Base-by-base conservation (phyloP, 1,140 invertebrate genomes). In the Gryon sp. region DNA sequence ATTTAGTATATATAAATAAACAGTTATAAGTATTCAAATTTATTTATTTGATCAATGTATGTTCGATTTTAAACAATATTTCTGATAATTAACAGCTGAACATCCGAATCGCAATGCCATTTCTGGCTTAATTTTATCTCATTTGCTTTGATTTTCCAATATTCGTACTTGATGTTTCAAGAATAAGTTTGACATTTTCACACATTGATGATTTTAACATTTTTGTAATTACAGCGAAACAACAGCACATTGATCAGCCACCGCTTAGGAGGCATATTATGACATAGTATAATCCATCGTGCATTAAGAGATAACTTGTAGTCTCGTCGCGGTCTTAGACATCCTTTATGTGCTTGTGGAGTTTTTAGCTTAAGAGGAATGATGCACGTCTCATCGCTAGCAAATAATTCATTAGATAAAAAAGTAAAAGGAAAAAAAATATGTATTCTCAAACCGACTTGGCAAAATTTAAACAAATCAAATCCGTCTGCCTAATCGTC, bases 161-260 rank as follows among this genome's bases (percentile, higher is more conserved):
- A 55, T 63, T 48, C 57, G 53, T 60, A 46, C 48, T 63, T 45
- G 12, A 57, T 46, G 48, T 68, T 41, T 57, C 50, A 55, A 38
- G 50, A 69, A 45, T 34, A 26, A 8, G 12, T 59, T 52, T 63
- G 20, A 50, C 40, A 12, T 24, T 18, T 80, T 74, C 55, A 79
- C 52, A 70, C 73, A 75, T 70, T 80, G 79, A 70, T 78, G 80
- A 86, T 81, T n/a, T 70, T 82, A 80, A 82, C 76, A 81, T 85
- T 87, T 88, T 87, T 86, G 83, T 74, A 79, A 79, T 88, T 88
- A 75, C 87, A 88, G 87, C 78, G 87, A 88, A 81, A 88, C 87
- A 69, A 88, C 87, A 83, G 87, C 86, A 76, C 87, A 88, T 81
- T 88, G 86, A 88, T 88, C 84, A 83, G 81, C 82, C 84, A 87